Base-by-base conservation (phyloP, 2,113 vertebrate species). In the Motacilla tschutschensis region DNA sequence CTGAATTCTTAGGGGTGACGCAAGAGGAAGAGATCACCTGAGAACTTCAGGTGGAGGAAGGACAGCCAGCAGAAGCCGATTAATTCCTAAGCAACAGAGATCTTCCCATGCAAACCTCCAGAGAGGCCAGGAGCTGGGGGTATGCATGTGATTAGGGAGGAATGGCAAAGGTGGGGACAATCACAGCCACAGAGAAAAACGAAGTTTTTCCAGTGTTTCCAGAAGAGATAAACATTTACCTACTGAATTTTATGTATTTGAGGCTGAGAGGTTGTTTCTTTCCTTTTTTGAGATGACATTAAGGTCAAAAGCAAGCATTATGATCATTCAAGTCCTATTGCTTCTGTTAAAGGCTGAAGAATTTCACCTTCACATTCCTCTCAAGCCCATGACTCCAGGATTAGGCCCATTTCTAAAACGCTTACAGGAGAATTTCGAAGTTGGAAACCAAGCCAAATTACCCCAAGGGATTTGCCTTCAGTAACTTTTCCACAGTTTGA, bases 51-150 rank as follows among this genome's bases (percentile, higher is more conserved):
- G 86, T 58, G 66, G 48, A 64, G 1, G 21, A 71, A 84, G 54
- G 88, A 90, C 57, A 72, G 65, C 5, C 70, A 55, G 63, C 60
- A 85, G 79, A 80, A 88, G 87, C 83, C 3, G 21, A 92, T 94
- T 91, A 95, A 88, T 84, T 94, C 77, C 89, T 88, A 88, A 87
- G 85, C 89, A 95, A 94, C 91, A 51, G 59, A 81, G 87, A 79
- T 69, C 57, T 69, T 73, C 51, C n/a, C 79, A 58, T 36, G 25
- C 47, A 91, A 90, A 69, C 44, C 35, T 81, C 51, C 43, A 9
- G 29, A 38, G 69, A 7, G 5, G 54, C 64, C 46, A 13, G 5
- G n/a, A 65, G 46, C 60, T 31, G 7, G 28, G 58, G 44, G 36
- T 17, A 83, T 74, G 82, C 44, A 26, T 51, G 69, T 26, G 31